Percentiles rank a stretch among this genome's conserved stretches.
These are phyloP conservation scores for Ylistrum balloti DNA, from an alignment of 1,140 invertebrate species.

Conservation along the genomic window DNA sequence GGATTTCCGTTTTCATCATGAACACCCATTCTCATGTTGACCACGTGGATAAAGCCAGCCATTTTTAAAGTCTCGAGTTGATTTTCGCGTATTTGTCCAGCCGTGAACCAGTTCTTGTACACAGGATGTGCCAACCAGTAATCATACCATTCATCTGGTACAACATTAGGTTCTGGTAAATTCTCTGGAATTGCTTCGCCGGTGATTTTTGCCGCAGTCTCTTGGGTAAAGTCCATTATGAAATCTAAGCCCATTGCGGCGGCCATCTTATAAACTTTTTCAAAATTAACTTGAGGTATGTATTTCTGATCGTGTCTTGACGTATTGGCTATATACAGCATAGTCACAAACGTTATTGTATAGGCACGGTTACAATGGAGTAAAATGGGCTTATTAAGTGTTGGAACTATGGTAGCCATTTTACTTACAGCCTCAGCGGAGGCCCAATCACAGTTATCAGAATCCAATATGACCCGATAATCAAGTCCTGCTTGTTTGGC, in stretches of 20 bases:
- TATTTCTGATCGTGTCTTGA: constrained; percentile 62
- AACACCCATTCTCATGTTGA: constrained; percentile 65
- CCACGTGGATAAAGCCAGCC: constrained; percentile 62
- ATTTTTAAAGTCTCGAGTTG: constrained; percentile 60
- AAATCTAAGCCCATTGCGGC: constrained; percentile 51
- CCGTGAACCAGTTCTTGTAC: constrained; percentile 69
- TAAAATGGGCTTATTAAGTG: constrained; percentile 67
- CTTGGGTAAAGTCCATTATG: constrained; percentile 27
- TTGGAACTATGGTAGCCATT: constrained; percentile 64
- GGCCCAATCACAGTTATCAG: constrained; percentile 70
- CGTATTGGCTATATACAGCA: constrained; percentile 74
- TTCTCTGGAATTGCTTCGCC: constrained; percentile 46
- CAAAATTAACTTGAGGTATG: constrained; percentile 52
- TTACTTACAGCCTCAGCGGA: constrained; percentile 70
- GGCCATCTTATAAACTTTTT: constrained; percentile 49
- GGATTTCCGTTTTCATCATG: constrained; percentile 61
- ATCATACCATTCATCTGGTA: constrained; percentile 62
- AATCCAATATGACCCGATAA: constrained; percentile 65
- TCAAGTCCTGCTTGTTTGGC: constrained; percentile 63
- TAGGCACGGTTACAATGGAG: constrained; percentile 73
- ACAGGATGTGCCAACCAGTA: constrained; percentile 71
- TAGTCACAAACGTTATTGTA: constrained; percentile 72
- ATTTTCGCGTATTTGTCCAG: constrained; percentile 66
- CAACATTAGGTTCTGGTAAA: constrained; percentile 42
- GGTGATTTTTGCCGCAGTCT: constrained; percentile 44